These are phyloP conservation scores for Adelognathus sp. DNA, from an alignment of 2,888 invertebrate species.

Conservation along the genomic window DNA sequence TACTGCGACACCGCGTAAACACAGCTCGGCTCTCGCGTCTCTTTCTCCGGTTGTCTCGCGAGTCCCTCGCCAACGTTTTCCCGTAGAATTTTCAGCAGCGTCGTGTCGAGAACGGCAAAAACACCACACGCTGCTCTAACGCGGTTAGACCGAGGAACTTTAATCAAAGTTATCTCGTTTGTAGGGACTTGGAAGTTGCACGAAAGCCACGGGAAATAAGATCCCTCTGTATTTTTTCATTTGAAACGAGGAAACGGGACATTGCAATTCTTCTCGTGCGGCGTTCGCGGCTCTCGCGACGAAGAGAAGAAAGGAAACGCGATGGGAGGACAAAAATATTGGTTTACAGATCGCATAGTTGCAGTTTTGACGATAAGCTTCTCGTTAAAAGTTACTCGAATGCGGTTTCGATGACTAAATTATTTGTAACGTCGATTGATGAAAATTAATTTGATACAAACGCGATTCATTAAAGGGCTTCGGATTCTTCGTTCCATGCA, in stretches of 20 bases:
- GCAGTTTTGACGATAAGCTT: background rate
- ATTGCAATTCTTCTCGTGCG: constrained; percentile 13
- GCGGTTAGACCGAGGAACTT: constrained; percentile 5
- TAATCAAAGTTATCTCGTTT: constrained; percentile 59
- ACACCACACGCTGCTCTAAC: background rate
- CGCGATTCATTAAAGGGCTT: no score
- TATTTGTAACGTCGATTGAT: background rate
- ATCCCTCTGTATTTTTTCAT: constrained; percentile 34
- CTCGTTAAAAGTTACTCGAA: background rate
- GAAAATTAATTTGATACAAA: no score
- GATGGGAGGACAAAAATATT: background rate
- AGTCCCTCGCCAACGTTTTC: background rate
- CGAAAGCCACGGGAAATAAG: constrained; percentile 3
- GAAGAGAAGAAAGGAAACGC: background rate
- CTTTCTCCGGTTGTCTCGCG: background rate
- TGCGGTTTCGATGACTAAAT: background rate
- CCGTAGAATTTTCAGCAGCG: background rate
- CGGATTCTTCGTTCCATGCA: no score
- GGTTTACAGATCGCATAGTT: background rate
- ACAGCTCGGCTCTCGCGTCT: background rate
- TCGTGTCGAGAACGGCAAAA: constrained; percentile 18
- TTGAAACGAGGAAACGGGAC: constrained; percentile 15
- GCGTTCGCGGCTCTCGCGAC: background rate
- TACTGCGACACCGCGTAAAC: background rate
- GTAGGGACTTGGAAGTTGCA: constrained; percentile 33